A percentile compares a stretch with the other conserved stretches of the same genome.
phyloP scores from a whole-genome alignment of 2,797 vertebrate species.

The Perodicticus potto region DNA sequence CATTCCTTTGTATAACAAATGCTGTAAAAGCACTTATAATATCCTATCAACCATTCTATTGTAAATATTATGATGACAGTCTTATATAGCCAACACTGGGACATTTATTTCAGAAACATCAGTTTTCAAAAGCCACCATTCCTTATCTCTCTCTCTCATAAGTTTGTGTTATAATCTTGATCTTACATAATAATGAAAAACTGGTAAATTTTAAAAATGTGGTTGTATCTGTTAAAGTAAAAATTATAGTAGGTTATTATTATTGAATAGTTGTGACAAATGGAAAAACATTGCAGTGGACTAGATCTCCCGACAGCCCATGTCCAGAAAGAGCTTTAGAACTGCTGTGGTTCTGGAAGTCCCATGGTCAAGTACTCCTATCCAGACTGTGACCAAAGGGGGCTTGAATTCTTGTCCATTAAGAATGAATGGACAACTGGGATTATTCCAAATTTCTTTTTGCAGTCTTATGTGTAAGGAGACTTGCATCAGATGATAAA shows the following conservation, averaged over 20 bases:
- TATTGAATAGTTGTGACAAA: background rate
- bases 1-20: slow-evolving; percentile 44
- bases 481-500: background rate
- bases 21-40: background rate
- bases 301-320: background rate
- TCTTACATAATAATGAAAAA: background rate
- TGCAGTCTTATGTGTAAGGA: background rate
- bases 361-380: background rate
- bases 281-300: background rate
- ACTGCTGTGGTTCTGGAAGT: background rate
- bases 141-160: background rate
- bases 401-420: background rate
- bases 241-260: background rate
- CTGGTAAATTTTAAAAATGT: background rate
- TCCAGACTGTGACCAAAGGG: background rate
- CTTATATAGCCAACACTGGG: background rate
- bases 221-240: background rate
- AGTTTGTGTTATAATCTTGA: background rate
- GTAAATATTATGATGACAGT: slow-evolving; percentile 31
- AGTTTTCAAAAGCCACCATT: background rate
- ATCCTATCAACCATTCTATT: slow-evolving; percentile 59
- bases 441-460: background rate
- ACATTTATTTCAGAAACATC: slow-evolving; percentile 35
- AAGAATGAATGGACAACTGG: background rate
- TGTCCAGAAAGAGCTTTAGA: background rate